Evolutionary conservation across 92 coral and sea anemone genomes (phyloP).

Genomic region (Siderastrea radians): DNA sequence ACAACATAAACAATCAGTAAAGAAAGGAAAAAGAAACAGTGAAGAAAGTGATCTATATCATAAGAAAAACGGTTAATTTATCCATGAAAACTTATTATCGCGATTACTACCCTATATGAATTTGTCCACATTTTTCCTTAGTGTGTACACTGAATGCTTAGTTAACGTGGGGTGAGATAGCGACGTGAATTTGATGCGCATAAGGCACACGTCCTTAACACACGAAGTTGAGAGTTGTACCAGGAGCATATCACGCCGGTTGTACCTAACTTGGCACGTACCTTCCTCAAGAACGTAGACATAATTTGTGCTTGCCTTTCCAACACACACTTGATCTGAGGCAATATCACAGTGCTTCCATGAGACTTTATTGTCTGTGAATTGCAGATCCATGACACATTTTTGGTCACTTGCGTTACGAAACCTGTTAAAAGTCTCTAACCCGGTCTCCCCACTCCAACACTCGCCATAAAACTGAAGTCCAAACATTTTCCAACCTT

Average conservation of each 20-base stretch:
- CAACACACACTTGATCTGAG: constrained; percentile 25
- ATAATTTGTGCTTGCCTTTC: constrained; percentile 12
- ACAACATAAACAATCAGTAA: too few relatives aligned
- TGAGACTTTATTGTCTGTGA: not conserved
- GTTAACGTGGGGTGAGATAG: too few relatives aligned
- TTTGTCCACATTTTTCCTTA: too few relatives aligned
- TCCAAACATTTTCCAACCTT: constrained; percentile 27
- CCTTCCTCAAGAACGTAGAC: constrained; percentile 31
- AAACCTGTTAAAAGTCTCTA: not conserved
- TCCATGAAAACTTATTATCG: too few relatives aligned
- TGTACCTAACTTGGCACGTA: not conserved
- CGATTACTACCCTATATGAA: too few relatives aligned
- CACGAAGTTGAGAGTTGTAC: not conserved
- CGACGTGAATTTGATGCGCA: too few relatives aligned
- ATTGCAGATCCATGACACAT: constrained; percentile 28
- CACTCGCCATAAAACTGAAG: constrained; percentile 54
- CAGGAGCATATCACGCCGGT: not conserved
- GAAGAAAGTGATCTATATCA: too few relatives aligned
- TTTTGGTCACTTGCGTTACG: not conserved
- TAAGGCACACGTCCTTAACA: too few relatives aligned
- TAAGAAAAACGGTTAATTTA: too few relatives aligned
- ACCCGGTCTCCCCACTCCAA: constrained; percentile 12
- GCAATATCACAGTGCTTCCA: constrained; percentile 12
- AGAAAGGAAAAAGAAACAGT: too few relatives aligned
- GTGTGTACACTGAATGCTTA: too few relatives aligned